These are phyloP conservation scores for Australoheros scitulus DNA, from an alignment of 2,113 vertebrate genomes.

Conservation along the genomic window DNA sequence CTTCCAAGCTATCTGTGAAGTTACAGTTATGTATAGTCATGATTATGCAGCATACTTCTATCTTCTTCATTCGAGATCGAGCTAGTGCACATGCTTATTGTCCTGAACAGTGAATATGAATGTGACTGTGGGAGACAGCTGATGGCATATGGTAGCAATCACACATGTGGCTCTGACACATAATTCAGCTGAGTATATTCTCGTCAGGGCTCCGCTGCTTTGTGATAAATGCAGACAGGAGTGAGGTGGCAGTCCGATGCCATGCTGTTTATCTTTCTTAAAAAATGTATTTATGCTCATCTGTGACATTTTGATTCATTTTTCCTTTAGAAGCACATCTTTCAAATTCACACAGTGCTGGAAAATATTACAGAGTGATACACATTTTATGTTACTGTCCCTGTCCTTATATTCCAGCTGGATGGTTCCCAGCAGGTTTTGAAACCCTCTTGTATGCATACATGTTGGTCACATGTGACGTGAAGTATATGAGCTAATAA, in stretches of 20 bases:
- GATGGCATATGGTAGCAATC: not conserved
- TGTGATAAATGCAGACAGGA: conserved; percentile 2
- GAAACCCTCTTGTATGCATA: not conserved
- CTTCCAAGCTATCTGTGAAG: not conserved
- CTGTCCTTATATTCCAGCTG: not conserved
- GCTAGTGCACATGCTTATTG: not conserved
- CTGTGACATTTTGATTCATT: conserved; percentile 7
- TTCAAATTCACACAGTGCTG: not conserved
- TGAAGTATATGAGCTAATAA: not conserved
- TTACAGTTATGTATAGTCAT: conserved; percentile 14
- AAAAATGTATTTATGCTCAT: not conserved
- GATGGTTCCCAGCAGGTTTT: not conserved
- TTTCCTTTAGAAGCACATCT: conserved; percentile 1
- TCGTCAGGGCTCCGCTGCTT: not conserved
- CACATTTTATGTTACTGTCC: not conserved
- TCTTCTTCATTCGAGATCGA: not conserved
- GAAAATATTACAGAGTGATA: not conserved
- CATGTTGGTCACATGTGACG: not conserved
- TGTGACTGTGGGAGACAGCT: not conserved
- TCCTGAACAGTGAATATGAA: not conserved
- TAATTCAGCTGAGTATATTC: not conserved
- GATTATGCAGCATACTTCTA: not conserved
- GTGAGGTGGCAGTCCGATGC: conserved; percentile 15
- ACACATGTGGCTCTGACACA: conserved; percentile 1
- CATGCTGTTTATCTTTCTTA: not conserved